phyloP scores from a whole-genome alignment of 1,140 invertebrate species.

The Hyphantria cunea region DNA sequence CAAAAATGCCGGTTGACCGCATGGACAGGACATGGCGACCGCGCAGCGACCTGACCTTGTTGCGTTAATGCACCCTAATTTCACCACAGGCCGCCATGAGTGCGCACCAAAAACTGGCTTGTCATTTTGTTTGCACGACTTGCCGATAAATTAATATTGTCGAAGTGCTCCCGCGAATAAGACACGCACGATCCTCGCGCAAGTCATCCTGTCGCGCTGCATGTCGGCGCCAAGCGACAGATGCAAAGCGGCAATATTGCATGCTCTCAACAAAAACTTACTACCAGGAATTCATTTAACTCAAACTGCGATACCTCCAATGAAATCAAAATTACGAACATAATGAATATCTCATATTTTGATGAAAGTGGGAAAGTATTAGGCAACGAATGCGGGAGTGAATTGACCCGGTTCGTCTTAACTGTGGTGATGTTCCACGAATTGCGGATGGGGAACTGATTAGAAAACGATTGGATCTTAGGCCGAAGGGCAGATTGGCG shows the following conservation, averaged over 20 bases:
- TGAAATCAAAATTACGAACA: slow-evolving; percentile 42
- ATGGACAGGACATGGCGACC: slow-evolving; percentile 46
- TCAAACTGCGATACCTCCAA: slow-evolving; percentile 34
- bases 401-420: slow-evolving; percentile 37
- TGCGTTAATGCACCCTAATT: slow-evolving; percentile 79
- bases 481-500: slow-evolving; percentile 76
- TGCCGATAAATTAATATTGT: slow-evolving; percentile 74
- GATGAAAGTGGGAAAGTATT: slow-evolving; percentile 33
- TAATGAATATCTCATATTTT: slow-evolving; percentile 37
- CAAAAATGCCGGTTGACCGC: slow-evolving; percentile 49
- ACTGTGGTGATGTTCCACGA: slow-evolving; percentile 58
- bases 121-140: slow-evolving; percentile 76
- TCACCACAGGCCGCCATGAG: slow-evolving; percentile 55
- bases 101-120: slow-evolving; percentile 60
- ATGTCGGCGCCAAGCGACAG: slow-evolving; percentile 25
- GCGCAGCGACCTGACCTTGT: slow-evolving; percentile 64
- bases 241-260: slow-evolving; percentile 40
- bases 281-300: slow-evolving; percentile 39
- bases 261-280: slow-evolving; percentile 34
- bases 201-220: slow-evolving; percentile 44
- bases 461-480: slow-evolving; percentile 74
- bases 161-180: slow-evolving; percentile 54
- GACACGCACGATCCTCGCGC: slow-evolving; percentile 58
- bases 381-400: slow-evolving; percentile 24
- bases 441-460: slow-evolving; percentile 72